Evolutionary conservation across 2,113 vertebrate species (phyloP).

Genomic region (Elephas maximus): DNA sequence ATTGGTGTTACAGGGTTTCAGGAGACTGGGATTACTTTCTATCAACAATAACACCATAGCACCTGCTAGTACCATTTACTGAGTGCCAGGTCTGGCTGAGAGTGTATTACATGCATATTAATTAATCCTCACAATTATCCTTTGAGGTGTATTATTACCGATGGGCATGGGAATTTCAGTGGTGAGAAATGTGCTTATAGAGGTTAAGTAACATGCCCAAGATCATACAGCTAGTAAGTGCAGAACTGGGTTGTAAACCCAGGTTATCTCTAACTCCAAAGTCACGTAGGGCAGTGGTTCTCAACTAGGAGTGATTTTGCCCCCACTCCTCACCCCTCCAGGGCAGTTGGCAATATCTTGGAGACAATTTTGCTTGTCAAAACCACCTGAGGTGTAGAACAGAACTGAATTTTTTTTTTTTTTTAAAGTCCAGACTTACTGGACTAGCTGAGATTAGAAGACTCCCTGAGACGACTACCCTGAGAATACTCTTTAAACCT

Average conservation of each 20-base stretch:
- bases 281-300: background rate
- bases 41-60: background rate
- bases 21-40: background rate
- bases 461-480: background rate
- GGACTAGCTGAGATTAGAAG: background rate
- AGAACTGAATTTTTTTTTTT: background rate
- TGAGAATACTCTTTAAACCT: background rate
- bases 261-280: constrained; percentile 55
- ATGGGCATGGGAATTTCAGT: background rate
- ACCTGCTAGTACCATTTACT: background rate
- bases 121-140: constrained; percentile 12
- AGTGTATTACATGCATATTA: background rate
- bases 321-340: background rate
- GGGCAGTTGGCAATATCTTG: background rate
- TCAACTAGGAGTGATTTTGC: background rate
- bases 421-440: background rate
- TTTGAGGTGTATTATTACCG: background rate
- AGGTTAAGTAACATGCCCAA: constrained; percentile 17
- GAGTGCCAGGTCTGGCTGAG: background rate
- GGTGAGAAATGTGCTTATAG: background rate
- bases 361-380: constrained; percentile 49
- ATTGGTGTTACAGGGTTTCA: background rate
- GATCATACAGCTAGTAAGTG: background rate
- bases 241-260: constrained; percentile 37
- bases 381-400: background rate